Conservation (phyloP, 2,113 vertebrate species). For the Corythaixoides concolor region DNA sequence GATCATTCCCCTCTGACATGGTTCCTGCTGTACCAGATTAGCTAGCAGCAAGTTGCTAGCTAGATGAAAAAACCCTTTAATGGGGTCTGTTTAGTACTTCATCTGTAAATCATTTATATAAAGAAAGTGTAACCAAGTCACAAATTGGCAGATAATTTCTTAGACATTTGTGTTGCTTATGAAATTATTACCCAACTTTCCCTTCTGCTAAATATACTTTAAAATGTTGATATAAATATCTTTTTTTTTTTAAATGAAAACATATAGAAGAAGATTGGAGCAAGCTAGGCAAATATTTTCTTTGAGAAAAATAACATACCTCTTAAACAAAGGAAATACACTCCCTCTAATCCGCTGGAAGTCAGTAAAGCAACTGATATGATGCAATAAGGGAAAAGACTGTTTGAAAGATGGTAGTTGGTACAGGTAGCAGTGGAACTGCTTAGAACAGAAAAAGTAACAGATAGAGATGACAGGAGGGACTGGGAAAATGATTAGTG, state of each 20-base stretch:
- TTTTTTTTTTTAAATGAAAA: not conserved
- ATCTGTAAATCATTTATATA: constrained; percentile 58
- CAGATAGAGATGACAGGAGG: not conserved
- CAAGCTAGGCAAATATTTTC: not conserved
- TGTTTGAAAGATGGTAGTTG: not conserved
- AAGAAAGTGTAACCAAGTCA: constrained; percentile 57
- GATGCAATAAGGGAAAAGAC: not conserved
- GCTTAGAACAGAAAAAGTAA: not conserved
- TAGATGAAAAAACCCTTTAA: constrained; percentile 57
- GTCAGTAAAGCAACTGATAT: not conserved
- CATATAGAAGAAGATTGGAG: not conserved
- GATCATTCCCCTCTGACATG: constrained; percentile 61
- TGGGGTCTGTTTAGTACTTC: constrained; percentile 53
- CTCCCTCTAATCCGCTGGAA: not conserved
- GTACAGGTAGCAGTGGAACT: not conserved
- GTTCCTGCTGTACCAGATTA: constrained; percentile 59
- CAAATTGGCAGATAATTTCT: constrained; percentile 56
- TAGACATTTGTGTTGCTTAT: constrained; percentile 2
- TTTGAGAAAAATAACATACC: not conserved
- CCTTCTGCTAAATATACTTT: not conserved
- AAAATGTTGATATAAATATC: not conserved
- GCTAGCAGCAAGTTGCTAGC: constrained; percentile 51
- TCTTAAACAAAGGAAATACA: not conserved
- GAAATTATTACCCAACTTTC: not conserved
- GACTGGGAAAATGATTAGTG: not conserved